These are phyloP conservation scores for Salminus brasiliensis DNA, from an alignment of 2,113 vertebrate species.

Conservation along the genomic window DNA sequence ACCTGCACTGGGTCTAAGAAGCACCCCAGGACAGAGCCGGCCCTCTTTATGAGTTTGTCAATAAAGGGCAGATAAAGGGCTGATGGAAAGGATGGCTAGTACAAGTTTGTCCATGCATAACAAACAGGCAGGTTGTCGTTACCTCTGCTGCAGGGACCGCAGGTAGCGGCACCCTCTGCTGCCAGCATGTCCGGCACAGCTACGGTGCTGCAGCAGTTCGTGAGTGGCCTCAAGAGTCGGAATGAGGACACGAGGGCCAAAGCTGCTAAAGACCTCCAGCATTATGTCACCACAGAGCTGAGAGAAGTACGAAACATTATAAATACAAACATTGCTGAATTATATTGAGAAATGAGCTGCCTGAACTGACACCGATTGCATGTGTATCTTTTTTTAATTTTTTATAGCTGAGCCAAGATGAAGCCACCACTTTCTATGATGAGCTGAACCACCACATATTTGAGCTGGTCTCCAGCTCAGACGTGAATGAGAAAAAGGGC, in stretches of 20 bases:
- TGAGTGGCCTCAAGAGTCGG: constrained; percentile 92
- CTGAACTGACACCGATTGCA: neutral
- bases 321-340: no score
- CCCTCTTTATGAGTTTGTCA: no score
- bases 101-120: neutral
- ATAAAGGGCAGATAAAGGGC: no score
- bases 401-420: constrained; percentile 93
- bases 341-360: no score
- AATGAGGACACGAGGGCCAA: constrained; percentile 94
- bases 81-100: neutral
- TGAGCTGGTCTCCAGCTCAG: constrained; percentile 97
- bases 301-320: constrained; percentile 81
- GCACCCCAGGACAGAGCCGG: no score
- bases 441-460: constrained; percentile 99
- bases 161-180: constrained; percentile 4
- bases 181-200: constrained; percentile 87
- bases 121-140: neutral
- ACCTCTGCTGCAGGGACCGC: constrained; percentile 28
- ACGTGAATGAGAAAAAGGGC: constrained; percentile 97
- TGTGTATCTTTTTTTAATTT: constrained; percentile 39
- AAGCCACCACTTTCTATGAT: constrained; percentile 96
- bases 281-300: constrained; percentile 98
- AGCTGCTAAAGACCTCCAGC: constrained; percentile 95
- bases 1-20: no score
- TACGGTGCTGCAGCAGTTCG: constrained; percentile 94